phyloP scores from a whole-genome alignment of 2,888 invertebrate genomes.

The Patella depressa region DNA sequence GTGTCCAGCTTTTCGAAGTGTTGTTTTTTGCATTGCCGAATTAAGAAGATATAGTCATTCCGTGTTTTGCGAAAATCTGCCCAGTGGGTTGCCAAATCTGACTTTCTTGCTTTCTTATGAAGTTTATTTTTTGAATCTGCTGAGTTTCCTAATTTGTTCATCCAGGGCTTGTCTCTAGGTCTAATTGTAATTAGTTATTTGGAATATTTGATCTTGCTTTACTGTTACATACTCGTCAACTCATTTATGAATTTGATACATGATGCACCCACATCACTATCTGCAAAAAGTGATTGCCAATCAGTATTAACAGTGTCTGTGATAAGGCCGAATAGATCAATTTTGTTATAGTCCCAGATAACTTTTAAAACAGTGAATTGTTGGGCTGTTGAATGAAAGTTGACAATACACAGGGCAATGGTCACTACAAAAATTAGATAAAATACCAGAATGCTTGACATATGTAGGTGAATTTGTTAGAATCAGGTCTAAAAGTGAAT shows the following conservation, averaged over 20 bases:
- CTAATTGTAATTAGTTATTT: constrained; percentile 1
- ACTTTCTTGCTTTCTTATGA: constrained; percentile 1
- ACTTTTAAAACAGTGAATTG: neutral
- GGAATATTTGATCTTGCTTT: neutral
- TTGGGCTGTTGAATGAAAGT: neutral
- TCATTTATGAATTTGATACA: neutral
- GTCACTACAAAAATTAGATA: neutral
- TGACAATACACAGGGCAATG: constrained; percentile 8
- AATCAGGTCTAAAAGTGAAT: neutral
- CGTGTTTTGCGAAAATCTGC: neutral
- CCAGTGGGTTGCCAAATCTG: neutral
- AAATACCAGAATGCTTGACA: neutral
- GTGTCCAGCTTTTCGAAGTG: neutral
- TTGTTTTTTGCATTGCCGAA: too few relatives aligned
- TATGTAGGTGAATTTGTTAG: neutral
- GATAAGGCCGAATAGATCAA: neutral
- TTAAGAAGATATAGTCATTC: neutral
- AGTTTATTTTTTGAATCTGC: neutral
- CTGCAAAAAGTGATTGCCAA: neutral
- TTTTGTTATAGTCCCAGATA: neutral
- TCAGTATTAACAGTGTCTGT: neutral
- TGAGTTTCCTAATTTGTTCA: neutral
- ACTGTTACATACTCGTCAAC: neutral
- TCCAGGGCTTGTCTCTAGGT: constrained; percentile 3
- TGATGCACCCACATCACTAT: neutral